Evolutionary conservation across 2,113 vertebrate genomes (phyloP).

Genomic region (Alosa alosa): DNA sequence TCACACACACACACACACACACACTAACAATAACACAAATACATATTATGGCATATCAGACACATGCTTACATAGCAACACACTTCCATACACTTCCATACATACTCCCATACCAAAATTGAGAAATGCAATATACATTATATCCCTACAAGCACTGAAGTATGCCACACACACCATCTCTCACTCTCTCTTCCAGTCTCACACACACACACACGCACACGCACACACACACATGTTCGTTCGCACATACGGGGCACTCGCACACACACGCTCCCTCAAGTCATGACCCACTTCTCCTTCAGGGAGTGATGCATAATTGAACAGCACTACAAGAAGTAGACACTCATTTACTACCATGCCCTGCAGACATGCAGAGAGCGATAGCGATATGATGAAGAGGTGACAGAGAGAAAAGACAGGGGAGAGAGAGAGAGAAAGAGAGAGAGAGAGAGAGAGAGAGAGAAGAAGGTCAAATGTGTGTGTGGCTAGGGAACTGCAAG

Average conservation of each 20-base stretch:
- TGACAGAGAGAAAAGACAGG: neutral
- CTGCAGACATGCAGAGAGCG: neutral
- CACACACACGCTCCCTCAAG: constrained; percentile 12
- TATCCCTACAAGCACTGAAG: too few relatives aligned
- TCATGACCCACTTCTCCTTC: constrained; percentile 19
- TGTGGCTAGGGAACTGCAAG: neutral
- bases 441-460: neutral
- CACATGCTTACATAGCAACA: neutral
- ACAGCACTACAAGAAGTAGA: constrained; percentile 5
- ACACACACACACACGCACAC: neutral
- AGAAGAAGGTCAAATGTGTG: constrained; percentile 1
- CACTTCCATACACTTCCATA: neutral
- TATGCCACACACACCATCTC: neutral
- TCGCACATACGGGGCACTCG: neutral
- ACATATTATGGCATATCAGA: neutral
- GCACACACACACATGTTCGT: neutral
- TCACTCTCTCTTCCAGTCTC: neutral
- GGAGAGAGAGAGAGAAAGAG: neutral
- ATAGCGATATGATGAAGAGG: neutral
- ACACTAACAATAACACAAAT: neutral
- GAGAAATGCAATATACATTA: neutral
- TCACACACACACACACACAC: neutral
- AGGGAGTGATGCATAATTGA: constrained; percentile 10
- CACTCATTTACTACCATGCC: neutral
- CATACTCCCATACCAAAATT: neutral